Base-by-base conservation (phyloP, 2,888 invertebrate species). In the Drosophila kuntzei region DNA sequence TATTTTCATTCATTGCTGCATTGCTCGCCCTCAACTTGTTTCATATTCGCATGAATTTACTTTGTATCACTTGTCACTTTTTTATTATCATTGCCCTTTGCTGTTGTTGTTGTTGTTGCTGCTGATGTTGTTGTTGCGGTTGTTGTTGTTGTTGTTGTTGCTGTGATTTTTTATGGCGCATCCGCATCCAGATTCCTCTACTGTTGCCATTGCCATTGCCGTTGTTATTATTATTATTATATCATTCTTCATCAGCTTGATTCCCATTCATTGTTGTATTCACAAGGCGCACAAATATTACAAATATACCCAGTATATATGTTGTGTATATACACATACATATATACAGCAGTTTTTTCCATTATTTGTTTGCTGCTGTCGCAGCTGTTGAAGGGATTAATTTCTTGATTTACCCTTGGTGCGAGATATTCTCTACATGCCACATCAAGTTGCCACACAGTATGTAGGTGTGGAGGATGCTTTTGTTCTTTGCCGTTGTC, bases 1-100 rank as follows among this genome's bases (percentile, higher is more conserved):
- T 68, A 49, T 63, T 57, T 79, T 55, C 72, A 89, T 89, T 89
- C 85, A 75, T 73, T 77, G 73, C 73, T 68, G 66, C 76, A 53
- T 44, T 18, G 63, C 51, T 66, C 63, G 62, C 58, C 60, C 63
- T 64, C 61, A 41, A 43, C 76, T 59, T 80, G 79, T 62, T 87
- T 80, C 76, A 76, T 72, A 80, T 89, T 87, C 90, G 75, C 78
- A 82, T 89, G 89, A 89, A 89, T 90, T 84, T 87, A 89, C 85
- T 89, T 89, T 90, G 87, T 87, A 90, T 87, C 87, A 87, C 90
- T 90, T 87, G 87, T 87, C 87, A 87, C 90, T 83, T 80, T 76
- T 89, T 87, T 86, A 86, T 82, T 77, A 79, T 83, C 66, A 88
- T 75, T 78, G 87, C 69, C 67, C 62, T 64, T 63, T 66, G 58